Conservation (phyloP, 2,113 vertebrate species). For the Hiodon tergisus region DNA sequence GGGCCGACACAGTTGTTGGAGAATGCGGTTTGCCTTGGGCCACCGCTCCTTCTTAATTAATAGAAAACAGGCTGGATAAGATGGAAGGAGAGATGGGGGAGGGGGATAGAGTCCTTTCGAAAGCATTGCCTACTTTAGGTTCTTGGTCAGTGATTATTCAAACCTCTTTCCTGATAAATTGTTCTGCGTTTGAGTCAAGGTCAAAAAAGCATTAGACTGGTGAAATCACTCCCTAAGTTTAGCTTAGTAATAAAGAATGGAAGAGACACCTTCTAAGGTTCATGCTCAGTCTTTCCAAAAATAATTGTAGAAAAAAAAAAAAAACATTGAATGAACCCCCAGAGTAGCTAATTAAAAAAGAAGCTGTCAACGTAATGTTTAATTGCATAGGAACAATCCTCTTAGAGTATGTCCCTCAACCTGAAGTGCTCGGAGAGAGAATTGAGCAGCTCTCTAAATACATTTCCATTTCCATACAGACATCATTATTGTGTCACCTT, state of each 20-base stretch:
- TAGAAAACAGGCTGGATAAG: neutral
- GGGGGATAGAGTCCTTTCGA: neutral
- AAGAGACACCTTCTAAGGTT: neutral
- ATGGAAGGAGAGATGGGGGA: slow-evolving; percentile 7
- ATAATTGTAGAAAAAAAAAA: slow-evolving; percentile 1
- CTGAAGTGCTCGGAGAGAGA: neutral
- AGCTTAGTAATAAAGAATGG: neutral
- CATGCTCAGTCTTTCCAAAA: neutral
- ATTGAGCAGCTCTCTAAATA: slow-evolving; percentile 5
- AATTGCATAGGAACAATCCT: neutral
- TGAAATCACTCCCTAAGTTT: neutral
- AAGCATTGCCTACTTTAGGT: neutral
- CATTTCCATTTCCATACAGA: neutral
- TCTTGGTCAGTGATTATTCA: neutral
- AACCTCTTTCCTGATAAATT: neutral
- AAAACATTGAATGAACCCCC: slow-evolving; percentile 2
- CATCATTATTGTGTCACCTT: neutral
- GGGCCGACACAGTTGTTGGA: slow-evolving; percentile 39
- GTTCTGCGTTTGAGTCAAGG: neutral
- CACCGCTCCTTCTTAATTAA: slow-evolving; percentile 32
- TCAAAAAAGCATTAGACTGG: neutral
- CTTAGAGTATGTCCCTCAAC: neutral
- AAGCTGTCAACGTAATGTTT: slow-evolving; percentile 10
- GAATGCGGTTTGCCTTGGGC: slow-evolving; percentile 36
- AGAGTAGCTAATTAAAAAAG: slow-evolving; percentile 15